Evolutionary conservation across 2,888 invertebrate species (phyloP).

Genomic region (Tholera decimalis): DNA sequence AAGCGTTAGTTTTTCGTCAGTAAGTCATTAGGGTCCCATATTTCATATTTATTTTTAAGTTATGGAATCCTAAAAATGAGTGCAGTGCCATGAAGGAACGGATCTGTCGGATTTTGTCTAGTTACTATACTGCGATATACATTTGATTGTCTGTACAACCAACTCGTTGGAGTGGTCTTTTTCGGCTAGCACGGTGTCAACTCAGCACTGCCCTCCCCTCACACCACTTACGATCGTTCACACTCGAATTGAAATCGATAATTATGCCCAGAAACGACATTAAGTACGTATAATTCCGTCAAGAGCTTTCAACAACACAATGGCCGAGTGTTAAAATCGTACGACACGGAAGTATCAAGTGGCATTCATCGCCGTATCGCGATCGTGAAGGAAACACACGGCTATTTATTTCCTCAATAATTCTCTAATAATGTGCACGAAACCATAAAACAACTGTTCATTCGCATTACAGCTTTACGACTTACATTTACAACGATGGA

Average conservation of each 20-base stretch:
- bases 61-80: no score
- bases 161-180: neutral
- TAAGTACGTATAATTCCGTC: slow-evolving; percentile 8
- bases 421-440: slow-evolving; percentile 49
- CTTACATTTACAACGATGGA: slow-evolving; percentile 28
- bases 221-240: neutral
- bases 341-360: slow-evolving; percentile 49
- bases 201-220: neutral
- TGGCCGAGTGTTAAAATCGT: slow-evolving; percentile 13
- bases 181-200: no score
- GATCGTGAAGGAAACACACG: slow-evolving; percentile 26
- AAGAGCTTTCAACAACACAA: slow-evolving; percentile 25
- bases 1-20: no score
- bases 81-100: no score
- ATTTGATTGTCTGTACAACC: neutral
- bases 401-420: slow-evolving; percentile 52
- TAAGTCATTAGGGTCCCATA: no score
- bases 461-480: slow-evolving; percentile 33
- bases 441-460: slow-evolving; percentile 47
- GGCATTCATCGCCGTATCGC: slow-evolving; percentile 10
- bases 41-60: no score
- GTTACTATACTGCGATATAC: neutral
- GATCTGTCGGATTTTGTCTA: no score
- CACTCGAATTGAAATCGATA: slow-evolving; percentile 27
- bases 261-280: slow-evolving; percentile 18